Evolutionary conservation across 2,113 vertebrate genomes (phyloP), one percentile per base, ranked within the genome.

Genomic region (Atrichornis clamosus): DNA sequence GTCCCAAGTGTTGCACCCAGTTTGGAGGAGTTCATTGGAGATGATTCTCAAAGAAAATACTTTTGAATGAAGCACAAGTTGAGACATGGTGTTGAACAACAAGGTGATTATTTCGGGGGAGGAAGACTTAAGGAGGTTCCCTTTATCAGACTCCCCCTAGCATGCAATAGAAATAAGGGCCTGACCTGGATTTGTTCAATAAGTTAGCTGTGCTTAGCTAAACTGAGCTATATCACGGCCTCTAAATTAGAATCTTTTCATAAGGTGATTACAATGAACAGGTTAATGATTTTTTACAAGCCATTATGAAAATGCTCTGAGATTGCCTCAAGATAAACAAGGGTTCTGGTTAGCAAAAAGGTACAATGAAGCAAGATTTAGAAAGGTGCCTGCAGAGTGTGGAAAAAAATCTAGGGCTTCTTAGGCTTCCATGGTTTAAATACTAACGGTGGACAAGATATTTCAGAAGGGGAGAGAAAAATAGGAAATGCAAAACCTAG

Each of bases 131-230:
- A 75, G 87, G 67, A 92, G 53, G 53, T 87, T 91, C 87, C 91
- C 87, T 83, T 80, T 90, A 93, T 94, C 88, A 88, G 82, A 90
- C 89, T 77, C n/a, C 52, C 95, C 87, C 78, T 93, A 83, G 37
- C 41, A n/a, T 55, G 44, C 7, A 5, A 59, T 44, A 33, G 58
- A 95, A 94, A 65, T 87, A 88, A 90, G 49, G 18, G 5, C 32
- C 81, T 95, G 90, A 87, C 63, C 63, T 90, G 49, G 39, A 89
- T 96, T 84, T 76, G 49, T 86, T 94, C 47, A 78, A 13, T 87
- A 28, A 26, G 47, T 72, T 97, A 80, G 53, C 75, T 63, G 7
- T 72, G 68, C 67, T 55, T 67, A 70, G 22, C 69, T 67, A 47
- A 81, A 84, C 35, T 47, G 35, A 50, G 21, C 33, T 83, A n/a